Evolutionary conservation across 2,797 vertebrate genomes (phyloP).

Genomic region (Anolis apletophallus): DNA sequence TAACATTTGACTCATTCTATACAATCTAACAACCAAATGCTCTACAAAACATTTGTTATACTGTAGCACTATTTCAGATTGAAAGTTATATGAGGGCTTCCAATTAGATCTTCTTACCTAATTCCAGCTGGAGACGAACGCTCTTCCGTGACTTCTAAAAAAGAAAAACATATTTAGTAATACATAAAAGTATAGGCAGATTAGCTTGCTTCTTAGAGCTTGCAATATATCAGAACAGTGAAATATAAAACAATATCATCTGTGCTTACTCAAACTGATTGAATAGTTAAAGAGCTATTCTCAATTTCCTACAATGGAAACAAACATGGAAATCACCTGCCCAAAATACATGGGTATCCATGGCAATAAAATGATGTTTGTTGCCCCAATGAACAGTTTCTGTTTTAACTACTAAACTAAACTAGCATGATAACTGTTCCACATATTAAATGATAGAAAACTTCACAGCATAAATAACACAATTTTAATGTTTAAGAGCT

Average conservation of each 20-base stretch:
- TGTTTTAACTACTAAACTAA: not conserved
- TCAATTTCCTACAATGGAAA: not conserved
- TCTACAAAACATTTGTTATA: not conserved
- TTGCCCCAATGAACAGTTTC: not conserved
- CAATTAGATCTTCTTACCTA: slow-evolving; percentile 71
- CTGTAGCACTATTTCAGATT: not conserved
- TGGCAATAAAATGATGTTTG: not conserved
- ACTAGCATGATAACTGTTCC: not conserved
- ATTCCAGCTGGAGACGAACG: slow-evolving; percentile 76
- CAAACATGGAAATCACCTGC: not conserved
- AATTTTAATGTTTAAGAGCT: not conserved
- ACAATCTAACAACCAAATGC: not conserved
- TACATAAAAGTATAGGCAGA: slow-evolving; percentile 13
- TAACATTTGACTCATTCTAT: slow-evolving; percentile 19
- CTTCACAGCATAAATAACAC: not conserved
- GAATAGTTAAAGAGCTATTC: not conserved
- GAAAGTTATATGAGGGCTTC: not conserved
- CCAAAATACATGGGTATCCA: not conserved
- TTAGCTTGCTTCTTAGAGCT: slow-evolving; percentile 8
- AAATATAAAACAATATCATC: not conserved
- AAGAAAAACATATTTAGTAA: slow-evolving; percentile 58
- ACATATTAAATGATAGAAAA: not conserved
- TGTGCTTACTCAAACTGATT: not conserved
- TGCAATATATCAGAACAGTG: not conserved
- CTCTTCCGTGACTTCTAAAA: slow-evolving; percentile 77